phyloP scores from a whole-genome alignment of 2,888 invertebrate species.

The Athalia rosae region DNA sequence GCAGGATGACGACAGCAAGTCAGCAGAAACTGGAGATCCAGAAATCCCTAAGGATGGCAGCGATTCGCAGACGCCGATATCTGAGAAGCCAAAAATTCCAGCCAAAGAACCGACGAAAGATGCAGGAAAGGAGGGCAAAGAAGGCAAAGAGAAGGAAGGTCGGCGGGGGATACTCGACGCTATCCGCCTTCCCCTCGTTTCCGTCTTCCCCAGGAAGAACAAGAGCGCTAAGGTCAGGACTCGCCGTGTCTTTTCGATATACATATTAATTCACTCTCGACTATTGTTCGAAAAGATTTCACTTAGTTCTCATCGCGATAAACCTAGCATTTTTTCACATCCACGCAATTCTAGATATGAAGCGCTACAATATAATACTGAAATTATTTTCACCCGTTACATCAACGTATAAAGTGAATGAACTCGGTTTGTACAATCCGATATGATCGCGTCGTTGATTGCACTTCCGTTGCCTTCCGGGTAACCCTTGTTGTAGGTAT shows the following conservation, averaged over 20 bases:
- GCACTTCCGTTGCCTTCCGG: neutral
- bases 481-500: conserved; percentile 9
- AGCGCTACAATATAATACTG: too few relatives aligned
- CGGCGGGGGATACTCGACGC: conserved; percentile 76
- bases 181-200: conserved; percentile 79
- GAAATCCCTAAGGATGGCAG: conserved; percentile 60
- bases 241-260: too few relatives aligned
- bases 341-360: too few relatives aligned
- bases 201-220: conserved; percentile 71
- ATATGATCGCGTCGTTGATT: neutral
- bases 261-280: too few relatives aligned
- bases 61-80: conserved; percentile 57
- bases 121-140: conserved; percentile 51
- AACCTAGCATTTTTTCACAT: too few relatives aligned
- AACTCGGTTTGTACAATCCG: too few relatives aligned
- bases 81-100: conserved; percentile 64
- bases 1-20: conserved; percentile 67
- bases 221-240: conserved; percentile 62
- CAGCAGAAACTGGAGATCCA: conserved; percentile 62
- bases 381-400: too few relatives aligned
- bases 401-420: too few relatives aligned
- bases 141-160: conserved; percentile 56
- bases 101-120: conserved; percentile 62
- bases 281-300: too few relatives aligned
- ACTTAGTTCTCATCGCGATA: too few relatives aligned